These are phyloP conservation scores for Labeo catla DNA, from an alignment of 2,113 vertebrate species.

Conservation along the genomic window DNA sequence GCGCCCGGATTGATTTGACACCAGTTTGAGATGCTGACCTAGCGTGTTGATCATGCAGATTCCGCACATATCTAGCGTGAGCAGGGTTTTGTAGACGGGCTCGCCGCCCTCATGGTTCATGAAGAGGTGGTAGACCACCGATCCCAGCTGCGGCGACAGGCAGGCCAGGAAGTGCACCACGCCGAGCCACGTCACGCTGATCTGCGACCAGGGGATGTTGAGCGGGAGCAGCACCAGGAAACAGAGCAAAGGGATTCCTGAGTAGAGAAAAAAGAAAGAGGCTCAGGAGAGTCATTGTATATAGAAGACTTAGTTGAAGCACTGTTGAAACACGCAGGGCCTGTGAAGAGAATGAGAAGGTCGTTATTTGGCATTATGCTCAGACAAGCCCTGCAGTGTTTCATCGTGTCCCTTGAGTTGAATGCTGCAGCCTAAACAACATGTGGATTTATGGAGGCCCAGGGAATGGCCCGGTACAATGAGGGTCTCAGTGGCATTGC, in stretches of 20 bases:
- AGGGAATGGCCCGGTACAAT: not conserved
- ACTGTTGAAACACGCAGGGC: not conserved
- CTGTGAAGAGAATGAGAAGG: not conserved
- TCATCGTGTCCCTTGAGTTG: slow-evolving; percentile 13
- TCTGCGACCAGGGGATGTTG: slow-evolving; percentile 89
- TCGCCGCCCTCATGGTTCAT: slow-evolving; percentile 92
- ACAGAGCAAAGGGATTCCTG: slow-evolving; percentile 88
- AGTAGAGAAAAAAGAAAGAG: slow-evolving; percentile 8
- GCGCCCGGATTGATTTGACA: not conserved
- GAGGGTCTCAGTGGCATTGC: slow-evolving; percentile 18
- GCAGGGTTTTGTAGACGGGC: slow-evolving; percentile 86
- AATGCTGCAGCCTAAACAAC: slow-evolving; percentile 10
- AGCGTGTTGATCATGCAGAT: slow-evolving; percentile 93
- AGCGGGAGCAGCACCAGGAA: slow-evolving; percentile 90
- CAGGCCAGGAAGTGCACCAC: slow-evolving; percentile 91
- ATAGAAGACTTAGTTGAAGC: not conserved
- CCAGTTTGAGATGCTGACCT: slow-evolving; percentile 72
- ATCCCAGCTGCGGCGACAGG: slow-evolving; percentile 87
- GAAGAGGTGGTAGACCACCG: slow-evolving; percentile 92
- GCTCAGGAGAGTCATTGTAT: not conserved
- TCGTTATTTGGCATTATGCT: not conserved
- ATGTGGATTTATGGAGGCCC: slow-evolving; percentile 31
- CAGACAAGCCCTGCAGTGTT: slow-evolving; percentile 23
- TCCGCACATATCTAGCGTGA: slow-evolving; percentile 91
- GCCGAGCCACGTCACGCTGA: slow-evolving; percentile 88